A percentile compares a stretch with the other conserved stretches of the same genome.
Evolutionary conservation across 2,113 vertebrate species (phyloP).

Genomic region (Orcinus orca): DNA sequence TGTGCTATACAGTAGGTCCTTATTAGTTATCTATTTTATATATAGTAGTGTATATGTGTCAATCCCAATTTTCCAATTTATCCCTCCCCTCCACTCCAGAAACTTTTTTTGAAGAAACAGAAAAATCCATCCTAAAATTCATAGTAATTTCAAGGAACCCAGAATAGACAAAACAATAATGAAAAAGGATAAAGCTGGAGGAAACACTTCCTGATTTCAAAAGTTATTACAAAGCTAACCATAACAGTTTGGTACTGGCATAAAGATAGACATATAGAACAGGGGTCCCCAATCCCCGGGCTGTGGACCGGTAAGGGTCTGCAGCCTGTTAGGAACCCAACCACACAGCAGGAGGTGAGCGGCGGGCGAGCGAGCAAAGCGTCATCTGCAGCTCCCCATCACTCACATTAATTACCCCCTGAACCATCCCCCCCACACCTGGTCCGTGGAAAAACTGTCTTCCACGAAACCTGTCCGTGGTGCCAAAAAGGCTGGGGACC

Average conservation of each 20-base stretch:
- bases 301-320: too few relatives aligned
- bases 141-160: neutral
- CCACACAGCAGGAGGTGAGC: too few relatives aligned
- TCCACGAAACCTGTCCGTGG: too few relatives aligned
- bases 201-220: neutral
- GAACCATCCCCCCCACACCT: too few relatives aligned
- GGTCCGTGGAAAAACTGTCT: too few relatives aligned
- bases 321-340: too few relatives aligned
- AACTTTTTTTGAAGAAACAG: neutral
- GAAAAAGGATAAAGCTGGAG: neutral
- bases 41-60: neutral
- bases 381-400: too few relatives aligned
- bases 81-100: neutral
- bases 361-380: too few relatives aligned
- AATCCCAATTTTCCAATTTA: neutral
- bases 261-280: neutral
- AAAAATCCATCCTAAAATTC: slow-evolving; percentile 9
- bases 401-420: too few relatives aligned
- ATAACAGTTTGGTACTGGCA: neutral
- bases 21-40: neutral
- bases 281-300: too few relatives aligned
- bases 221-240: neutral
- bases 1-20: neutral
- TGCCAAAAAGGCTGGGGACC: too few relatives aligned
- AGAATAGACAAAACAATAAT: neutral